Evolutionary conservation across 2,113 vertebrate genomes (phyloP), one percentile per base, ranked within the genome.

Genomic region (Triplophysa rosa): DNA sequence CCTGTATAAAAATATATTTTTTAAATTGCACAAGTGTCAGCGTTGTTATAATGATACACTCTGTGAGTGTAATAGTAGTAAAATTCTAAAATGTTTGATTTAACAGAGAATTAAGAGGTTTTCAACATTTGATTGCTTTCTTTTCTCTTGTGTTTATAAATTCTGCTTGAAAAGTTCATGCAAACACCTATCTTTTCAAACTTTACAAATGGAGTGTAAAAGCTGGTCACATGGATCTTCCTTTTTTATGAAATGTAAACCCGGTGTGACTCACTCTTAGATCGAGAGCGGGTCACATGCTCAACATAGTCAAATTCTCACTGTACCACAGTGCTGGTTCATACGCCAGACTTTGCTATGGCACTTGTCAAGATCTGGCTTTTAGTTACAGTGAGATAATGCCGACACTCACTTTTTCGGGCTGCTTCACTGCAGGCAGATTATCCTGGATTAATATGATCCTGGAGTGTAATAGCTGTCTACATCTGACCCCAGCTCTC

Each of bases 221-320:
- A 24, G 56, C 9, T 63, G 47, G 23, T 74, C 37, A 29, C 72
- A 63, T 74, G 16, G 23, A 63, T 62, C 63, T 63, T 62, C 14
- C 72, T 49, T 16, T 19, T 71, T 54, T 58, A 2, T 56, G 3
- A 8, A 70, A 14, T 56, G 49, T 54, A 7, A 58, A 19, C 19
- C 19, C 19, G 33, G 52, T 14, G 19, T 74, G 56, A 26, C 37
- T 45, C 37, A 63, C 9, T 2, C 12, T 6, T 54, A 17, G 8
- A 11, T 63, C 5, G 40, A 13, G 58, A 19, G 56, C 45, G 5
- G 62, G 58, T 26, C 54, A 2, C 69, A 42, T 73, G 70, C n/a
- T 2, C 23, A 72, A 71, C n/a, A 49, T 71, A 71, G 68, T 73
- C 54, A 59, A 59, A 73, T 73, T 59, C 54, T 24, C 70, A 24